Percentiles rank a stretch among this genome's conserved stretches.
phyloP scores from a whole-genome alignment of 1,140 invertebrate species.

The Portunus trituberculatus region DNA sequence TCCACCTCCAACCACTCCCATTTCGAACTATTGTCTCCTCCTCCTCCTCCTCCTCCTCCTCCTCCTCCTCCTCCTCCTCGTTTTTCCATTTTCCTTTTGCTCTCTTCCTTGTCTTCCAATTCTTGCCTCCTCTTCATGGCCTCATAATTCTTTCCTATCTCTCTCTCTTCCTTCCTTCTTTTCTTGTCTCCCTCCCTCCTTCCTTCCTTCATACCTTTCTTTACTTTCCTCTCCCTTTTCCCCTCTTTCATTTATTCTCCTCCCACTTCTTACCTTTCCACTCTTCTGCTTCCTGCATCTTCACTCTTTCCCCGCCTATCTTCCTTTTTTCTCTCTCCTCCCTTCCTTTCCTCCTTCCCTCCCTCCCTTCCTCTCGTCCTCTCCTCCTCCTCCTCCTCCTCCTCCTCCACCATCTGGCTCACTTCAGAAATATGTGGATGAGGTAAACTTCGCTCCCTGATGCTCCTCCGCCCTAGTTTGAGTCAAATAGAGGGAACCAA shows the following conservation, averaged over 20 bases:
- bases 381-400: not conserved
- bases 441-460: not conserved
- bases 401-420: not conserved
- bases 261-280: not conserved
- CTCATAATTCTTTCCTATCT: too few species aligned
- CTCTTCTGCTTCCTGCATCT: not conserved
- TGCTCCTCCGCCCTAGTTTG: not conserved
- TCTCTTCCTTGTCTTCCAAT: not conserved
- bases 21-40: not conserved
- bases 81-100: not conserved
- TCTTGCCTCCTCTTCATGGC: too few species aligned
- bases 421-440: not conserved
- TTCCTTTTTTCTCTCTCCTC: too few species aligned
- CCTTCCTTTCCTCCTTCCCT: not conserved
- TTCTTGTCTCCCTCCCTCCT: not conserved
- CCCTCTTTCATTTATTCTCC: not conserved
- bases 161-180: not conserved
- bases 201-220: not conserved
- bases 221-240: not conserved
- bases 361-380: not conserved
- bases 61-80: not conserved
- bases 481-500: not conserved
- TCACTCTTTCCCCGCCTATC: not conserved
- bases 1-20: not conserved
- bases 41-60: not conserved